Evolutionary conservation across 2,797 vertebrate species (phyloP).

Genomic region (Pantherophis vulpinus): DNA sequence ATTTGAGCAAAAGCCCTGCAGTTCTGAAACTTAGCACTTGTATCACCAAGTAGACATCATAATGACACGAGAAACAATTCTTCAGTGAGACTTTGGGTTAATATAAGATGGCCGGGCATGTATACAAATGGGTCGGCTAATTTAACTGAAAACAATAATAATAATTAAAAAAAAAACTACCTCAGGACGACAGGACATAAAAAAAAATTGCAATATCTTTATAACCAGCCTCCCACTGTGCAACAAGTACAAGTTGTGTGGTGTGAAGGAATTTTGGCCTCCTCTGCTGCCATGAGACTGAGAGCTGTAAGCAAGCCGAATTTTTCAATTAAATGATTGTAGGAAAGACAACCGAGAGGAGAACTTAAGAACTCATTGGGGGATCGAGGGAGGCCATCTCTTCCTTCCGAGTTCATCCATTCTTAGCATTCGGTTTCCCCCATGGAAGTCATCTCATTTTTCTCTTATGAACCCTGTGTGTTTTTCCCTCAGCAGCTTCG

Average conservation of each 20-base stretch:
- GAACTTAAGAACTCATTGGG: slow-evolving; percentile 36
- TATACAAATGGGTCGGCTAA: slow-evolving; percentile 4
- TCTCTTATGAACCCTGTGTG: slow-evolving; percentile 35
- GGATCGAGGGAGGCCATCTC: slow-evolving; percentile 35
- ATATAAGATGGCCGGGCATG: not conserved
- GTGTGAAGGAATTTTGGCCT: slow-evolving; percentile 19
- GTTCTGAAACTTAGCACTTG: not conserved
- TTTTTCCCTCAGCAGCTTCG: slow-evolving; percentile 54
- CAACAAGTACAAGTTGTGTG: not conserved
- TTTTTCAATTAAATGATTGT: slow-evolving; percentile 46
- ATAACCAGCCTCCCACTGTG: not conserved
- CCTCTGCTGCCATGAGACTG: not conserved
- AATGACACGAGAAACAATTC: accelerated
- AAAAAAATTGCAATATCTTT: not conserved
- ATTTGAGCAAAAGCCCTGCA: not conserved
- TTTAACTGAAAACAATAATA: slow-evolving; percentile 3
- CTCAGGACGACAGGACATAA: not conserved
- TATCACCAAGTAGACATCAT: slow-evolving; percentile 2
- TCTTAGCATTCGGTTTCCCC: slow-evolving; percentile 37
- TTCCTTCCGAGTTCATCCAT: slow-evolving; percentile 44
- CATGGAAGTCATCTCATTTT: slow-evolving; percentile 48
- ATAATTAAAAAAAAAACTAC: not conserved
- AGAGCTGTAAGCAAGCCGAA: slow-evolving; percentile 17
- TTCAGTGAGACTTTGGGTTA: slow-evolving; percentile 25
- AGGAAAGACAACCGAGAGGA: slow-evolving; percentile 42